phyloP scores from a whole-genome alignment of 2,888 invertebrate genomes.

The Caenorhabditis angaria region DNA sequence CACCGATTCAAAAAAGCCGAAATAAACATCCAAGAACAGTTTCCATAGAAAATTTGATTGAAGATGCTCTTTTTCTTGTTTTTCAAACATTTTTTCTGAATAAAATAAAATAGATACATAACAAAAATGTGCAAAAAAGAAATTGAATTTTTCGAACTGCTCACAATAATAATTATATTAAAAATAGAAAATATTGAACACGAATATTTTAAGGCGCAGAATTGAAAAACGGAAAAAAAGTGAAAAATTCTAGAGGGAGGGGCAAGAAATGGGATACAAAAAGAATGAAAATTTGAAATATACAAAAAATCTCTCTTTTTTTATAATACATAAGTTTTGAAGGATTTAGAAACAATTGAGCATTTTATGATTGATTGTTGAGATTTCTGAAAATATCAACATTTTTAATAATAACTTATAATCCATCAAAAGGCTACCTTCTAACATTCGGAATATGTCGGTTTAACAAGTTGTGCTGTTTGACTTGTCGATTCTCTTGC shows the following conservation, averaged over 20 bases:
- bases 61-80: too few relatives aligned
- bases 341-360: constrained; percentile 14
- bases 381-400: constrained; percentile 17
- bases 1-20: too few relatives aligned
- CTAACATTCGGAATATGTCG: constrained; percentile 36
- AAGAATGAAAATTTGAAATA: constrained; percentile 8
- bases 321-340: constrained; percentile 22
- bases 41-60: too few relatives aligned
- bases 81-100: too few relatives aligned
- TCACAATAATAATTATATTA: too few relatives aligned
- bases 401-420: constrained; percentile 25
- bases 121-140: neutral
- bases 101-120: constrained; percentile 1
- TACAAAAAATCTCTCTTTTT: constrained; percentile 13
- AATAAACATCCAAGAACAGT: too few relatives aligned
- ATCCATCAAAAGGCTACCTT: constrained; percentile 16
- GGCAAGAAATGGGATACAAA: neutral
- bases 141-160: too few relatives aligned
- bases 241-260: neutral
- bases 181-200: too few relatives aligned
- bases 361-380: neutral
- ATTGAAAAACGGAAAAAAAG: constrained; percentile 7
- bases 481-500: constrained; percentile 15
- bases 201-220: constrained; percentile 3
- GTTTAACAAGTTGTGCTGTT: constrained; percentile 10